These are phyloP conservation scores for Strongylocentrotus purpuratus DNA, from an alignment of 35 echinoderm and acorn worm genomes.

Conservation along the genomic window DNA sequence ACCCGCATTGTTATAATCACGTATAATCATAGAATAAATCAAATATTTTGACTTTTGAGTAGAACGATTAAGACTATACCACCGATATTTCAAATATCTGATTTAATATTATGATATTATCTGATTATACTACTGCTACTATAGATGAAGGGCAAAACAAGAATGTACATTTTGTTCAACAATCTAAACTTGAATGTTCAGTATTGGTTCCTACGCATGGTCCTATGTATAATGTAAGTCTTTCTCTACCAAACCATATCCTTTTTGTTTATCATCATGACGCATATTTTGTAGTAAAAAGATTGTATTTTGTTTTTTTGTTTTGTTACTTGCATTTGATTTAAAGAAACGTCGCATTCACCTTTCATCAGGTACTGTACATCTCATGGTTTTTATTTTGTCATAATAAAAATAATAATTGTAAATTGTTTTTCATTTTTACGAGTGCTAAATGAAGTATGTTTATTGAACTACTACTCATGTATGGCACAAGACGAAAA, in stretches of 20 bases:
- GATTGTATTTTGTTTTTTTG: not conserved
- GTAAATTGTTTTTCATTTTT: not conserved
- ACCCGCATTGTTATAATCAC: not conserved
- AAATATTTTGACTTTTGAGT: no score
- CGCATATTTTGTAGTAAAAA: not conserved
- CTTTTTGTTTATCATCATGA: no score
- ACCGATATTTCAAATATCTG: not conserved
- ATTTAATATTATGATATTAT: not conserved
- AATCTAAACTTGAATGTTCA: not conserved
- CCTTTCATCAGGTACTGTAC: not conserved
- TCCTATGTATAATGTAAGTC: not conserved
- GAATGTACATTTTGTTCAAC: not conserved
- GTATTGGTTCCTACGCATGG: not conserved
- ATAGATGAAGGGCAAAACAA: not conserved
- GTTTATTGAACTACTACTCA: no score
- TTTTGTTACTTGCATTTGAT: not conserved
- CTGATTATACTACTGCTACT: no score
- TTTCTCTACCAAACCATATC: not conserved
- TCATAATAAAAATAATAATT: not conserved
- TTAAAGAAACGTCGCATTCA: not conserved
- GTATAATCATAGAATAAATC: not conserved
- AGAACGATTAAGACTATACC: not conserved
- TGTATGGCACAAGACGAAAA: not conserved
- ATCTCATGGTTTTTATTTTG: not conserved
- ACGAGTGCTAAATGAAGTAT: not conserved